Percentiles rank a stretch among this genome's conserved stretches.
Evolutionary conservation across 1,140 invertebrate species (phyloP).

Genomic region (Aplysia californica): DNA sequence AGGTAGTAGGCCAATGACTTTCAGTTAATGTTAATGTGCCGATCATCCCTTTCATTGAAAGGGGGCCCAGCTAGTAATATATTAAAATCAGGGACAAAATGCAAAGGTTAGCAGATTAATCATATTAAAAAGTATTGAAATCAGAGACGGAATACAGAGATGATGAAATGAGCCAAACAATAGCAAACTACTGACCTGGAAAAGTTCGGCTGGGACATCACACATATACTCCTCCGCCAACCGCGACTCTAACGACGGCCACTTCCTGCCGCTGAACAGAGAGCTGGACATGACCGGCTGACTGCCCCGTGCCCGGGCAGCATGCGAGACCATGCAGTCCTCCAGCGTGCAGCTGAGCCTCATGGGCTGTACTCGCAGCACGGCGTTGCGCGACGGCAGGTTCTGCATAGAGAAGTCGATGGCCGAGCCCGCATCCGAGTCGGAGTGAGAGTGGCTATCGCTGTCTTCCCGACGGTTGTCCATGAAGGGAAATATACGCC

Average conservation of each 20-base stretch:
- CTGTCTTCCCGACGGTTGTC: neutral
- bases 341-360: neutral
- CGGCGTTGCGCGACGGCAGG: slow-evolving; percentile 3
- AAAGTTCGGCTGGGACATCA: neutral
- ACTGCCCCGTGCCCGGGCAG: too few relatives aligned
- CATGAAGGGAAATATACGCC: neutral
- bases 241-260: neutral
- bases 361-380: slow-evolving; percentile 19
- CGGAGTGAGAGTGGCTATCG: neutral
- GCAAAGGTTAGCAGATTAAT: too few relatives aligned
- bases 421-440: slow-evolving; percentile 7
- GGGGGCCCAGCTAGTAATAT: too few relatives aligned
- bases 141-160: too few relatives aligned
- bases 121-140: too few relatives aligned
- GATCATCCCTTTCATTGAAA: too few relatives aligned
- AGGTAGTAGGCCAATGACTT: too few relatives aligned
- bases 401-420: slow-evolving; percentile 16
- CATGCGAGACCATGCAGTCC: neutral
- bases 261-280: neutral
- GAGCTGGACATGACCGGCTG: neutral
- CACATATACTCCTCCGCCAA: too few relatives aligned
- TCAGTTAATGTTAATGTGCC: too few relatives aligned
- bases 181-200: too few relatives aligned
- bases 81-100: too few relatives aligned
- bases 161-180: too few relatives aligned